These are phyloP conservation scores for Euborellia annulipes DNA, from an alignment of 1,140 invertebrate genomes.

Conservation along the genomic window DNA sequence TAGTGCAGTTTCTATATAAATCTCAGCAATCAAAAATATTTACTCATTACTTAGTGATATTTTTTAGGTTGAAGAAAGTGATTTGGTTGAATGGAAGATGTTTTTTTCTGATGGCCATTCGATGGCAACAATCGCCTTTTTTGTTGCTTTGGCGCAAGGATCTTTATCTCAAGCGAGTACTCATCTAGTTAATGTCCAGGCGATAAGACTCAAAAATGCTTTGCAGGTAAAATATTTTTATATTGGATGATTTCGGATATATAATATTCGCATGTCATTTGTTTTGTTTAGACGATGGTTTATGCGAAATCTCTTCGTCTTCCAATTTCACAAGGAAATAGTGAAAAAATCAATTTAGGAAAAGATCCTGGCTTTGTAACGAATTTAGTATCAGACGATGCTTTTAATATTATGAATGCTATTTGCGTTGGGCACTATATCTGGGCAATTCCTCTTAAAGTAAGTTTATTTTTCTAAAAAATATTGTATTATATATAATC, in stretches of 20 bases:
- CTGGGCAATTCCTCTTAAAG: conserved; percentile 76
- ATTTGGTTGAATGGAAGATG: conserved; percentile 33
- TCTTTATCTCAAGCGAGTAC: conserved; percentile 71
- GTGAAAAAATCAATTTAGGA: conserved; percentile 20
- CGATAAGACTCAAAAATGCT: conserved; percentile 59
- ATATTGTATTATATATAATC: conserved; percentile 5
- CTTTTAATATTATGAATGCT: conserved; percentile 65
- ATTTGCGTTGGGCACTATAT: conserved; percentile 72
- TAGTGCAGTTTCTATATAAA: neutral
- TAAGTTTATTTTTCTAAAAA: conserved; percentile 17
- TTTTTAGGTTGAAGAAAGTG: neutral
- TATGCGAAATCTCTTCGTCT: conserved; percentile 36
- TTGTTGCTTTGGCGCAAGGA: conserved; percentile 55
- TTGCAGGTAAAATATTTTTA: conserved; percentile 41
- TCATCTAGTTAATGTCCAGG: conserved; percentile 63
- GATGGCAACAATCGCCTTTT: conserved; percentile 50
- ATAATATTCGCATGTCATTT: too few relatives aligned
- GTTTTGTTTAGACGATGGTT: conserved; percentile 40
- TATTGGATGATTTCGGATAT: conserved; percentile 1
- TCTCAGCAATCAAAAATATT: neutral
- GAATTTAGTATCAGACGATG: conserved; percentile 72
- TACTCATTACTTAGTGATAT: neutral
- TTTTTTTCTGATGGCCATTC: conserved; percentile 63
- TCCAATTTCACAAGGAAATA: conserved; percentile 6
- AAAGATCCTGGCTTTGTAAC: conserved; percentile 49